A percentile compares a stretch with the other conserved stretches of the same genome.
Conservation (phyloP, 2,797 vertebrate species). For the Cottoperca gobio region DNA sequence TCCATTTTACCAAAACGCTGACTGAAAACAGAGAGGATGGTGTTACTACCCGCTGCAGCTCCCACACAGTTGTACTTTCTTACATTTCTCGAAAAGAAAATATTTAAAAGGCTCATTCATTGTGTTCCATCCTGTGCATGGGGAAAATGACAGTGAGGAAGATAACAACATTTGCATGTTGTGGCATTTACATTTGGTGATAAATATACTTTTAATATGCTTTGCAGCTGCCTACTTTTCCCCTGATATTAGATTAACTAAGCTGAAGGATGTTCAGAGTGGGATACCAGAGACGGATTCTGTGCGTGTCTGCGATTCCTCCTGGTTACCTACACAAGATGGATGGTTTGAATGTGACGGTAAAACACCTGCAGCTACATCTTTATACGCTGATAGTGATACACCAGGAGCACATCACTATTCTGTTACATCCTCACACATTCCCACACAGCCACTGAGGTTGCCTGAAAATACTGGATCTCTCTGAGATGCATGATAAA, state of each 20-base stretch:
- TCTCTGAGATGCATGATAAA: constrained; percentile 6
- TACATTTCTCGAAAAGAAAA: constrained; percentile 25
- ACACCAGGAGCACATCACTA: constrained; percentile 13
- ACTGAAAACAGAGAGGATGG: neutral
- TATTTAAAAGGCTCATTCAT: constrained; percentile 25
- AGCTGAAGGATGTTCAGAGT: constrained; percentile 43
- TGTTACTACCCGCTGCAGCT: neutral
- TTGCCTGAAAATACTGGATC: constrained; percentile 1
- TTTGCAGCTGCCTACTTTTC: constrained; percentile 43
- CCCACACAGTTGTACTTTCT: neutral
- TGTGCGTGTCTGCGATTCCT: constrained; percentile 25
- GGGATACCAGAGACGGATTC: constrained; percentile 37
- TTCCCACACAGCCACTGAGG: constrained; percentile 25
- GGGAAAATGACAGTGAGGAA: constrained; percentile 12
- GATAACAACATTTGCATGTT: constrained; percentile 65
- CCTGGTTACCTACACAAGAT: constrained; percentile 44
- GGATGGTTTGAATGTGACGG: constrained; percentile 35
- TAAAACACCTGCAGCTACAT: constrained; percentile 33
- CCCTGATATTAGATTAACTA: constrained; percentile 50
- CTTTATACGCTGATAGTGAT: constrained; percentile 17
- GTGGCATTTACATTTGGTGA: constrained; percentile 61
- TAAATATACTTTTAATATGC: constrained; percentile 64
- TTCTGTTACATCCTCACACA: constrained; percentile 29
- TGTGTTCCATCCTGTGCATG: constrained; percentile 30
- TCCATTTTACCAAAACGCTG: constrained; percentile 2